A percentile compares a stretch with the other conserved stretches of the same genome.
Conservation (phyloP, 2,888 invertebrate species). For the Silvanus unidentatus region DNA sequence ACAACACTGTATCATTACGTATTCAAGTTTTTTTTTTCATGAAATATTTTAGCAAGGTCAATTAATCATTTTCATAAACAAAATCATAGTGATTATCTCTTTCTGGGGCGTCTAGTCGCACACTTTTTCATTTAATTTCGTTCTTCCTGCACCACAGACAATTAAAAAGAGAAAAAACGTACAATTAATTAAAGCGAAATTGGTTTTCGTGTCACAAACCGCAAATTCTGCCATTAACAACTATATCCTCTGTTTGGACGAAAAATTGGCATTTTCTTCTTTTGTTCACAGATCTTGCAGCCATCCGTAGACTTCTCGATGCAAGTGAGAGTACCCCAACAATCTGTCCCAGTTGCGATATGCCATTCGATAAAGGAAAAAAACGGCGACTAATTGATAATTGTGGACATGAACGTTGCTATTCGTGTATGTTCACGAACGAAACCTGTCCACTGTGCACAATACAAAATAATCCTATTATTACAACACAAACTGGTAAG, state of each 20-base stretch:
- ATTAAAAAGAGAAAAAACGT: no score
- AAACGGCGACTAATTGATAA: conserved; percentile 91
- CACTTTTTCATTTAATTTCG: no score
- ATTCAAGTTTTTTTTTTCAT: no score
- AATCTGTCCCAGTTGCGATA: conserved; percentile 76
- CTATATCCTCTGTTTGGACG: no score
- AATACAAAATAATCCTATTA: conserved; percentile 5
- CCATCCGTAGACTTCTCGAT: conserved; percentile 73
- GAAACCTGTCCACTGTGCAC: conserved; percentile 82
- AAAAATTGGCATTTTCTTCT: no score
- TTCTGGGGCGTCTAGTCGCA: no score
- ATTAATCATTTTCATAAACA: background rate
- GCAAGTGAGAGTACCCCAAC: conserved; percentile 58
- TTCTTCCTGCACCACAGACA: no score
- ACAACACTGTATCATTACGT: no score
- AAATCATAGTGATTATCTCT: no score
- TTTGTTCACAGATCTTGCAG: conserved; percentile 68
- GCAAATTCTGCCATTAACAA: no score
- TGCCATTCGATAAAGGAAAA: conserved; percentile 95
- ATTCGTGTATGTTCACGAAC: conserved; percentile 90
- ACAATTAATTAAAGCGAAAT: no score
- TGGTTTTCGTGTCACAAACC: no score
- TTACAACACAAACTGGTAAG: conserved; percentile 22
- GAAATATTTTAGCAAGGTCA: conserved; percentile 1
- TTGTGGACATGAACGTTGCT: conserved; percentile 93